A percentile compares a stretch with the other conserved stretches of the same genome.
phyloP scores from a whole-genome alignment of 2,113 vertebrate genomes.

The Gavialis gangeticus region DNA sequence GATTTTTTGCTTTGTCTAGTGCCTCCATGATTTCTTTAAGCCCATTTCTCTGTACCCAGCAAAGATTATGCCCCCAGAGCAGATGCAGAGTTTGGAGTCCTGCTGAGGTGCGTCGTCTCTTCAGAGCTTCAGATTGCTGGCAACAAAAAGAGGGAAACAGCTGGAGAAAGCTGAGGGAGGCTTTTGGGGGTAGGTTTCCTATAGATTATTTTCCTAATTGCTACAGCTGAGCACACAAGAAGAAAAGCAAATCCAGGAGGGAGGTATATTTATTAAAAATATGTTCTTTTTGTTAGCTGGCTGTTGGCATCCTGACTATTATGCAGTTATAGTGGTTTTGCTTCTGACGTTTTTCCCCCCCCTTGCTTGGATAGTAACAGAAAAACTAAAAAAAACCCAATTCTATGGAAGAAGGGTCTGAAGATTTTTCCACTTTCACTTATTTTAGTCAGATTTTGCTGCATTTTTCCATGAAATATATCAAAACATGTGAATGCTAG shows the following conservation, averaged over 20 bases:
- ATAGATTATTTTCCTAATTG: conserved; percentile 74
- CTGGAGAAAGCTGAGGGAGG: conserved; percentile 65
- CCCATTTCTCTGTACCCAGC: conserved; percentile 7
- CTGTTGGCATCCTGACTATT: conserved; percentile 29
- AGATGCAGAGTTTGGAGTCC: conserved; percentile 55
- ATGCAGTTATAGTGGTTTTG: conserved; percentile 7
- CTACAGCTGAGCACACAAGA: conserved; percentile 72
- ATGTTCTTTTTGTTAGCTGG: conserved; percentile 33
- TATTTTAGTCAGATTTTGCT: not conserved
- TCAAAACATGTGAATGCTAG: not conserved
- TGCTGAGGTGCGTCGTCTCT: conserved; percentile 52
- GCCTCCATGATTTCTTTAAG: conserved; percentile 41
- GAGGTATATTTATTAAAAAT: conserved; percentile 60
- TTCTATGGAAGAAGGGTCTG: fast-evolving
- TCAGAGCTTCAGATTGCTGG: conserved; percentile 51
- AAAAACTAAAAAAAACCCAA: not conserved
- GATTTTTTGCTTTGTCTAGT: conserved; percentile 21
- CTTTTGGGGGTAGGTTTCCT: conserved; percentile 63
- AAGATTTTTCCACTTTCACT: not conserved
- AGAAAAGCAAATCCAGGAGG: conserved; percentile 70
- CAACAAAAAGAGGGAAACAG: conserved; percentile 68
- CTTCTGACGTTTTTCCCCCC: not conserved
- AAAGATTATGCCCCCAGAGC: conserved; percentile 55
- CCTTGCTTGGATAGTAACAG: not conserved
- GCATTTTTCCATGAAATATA: not conserved